These are phyloP conservation scores for Eulemur mongoz DNA, from an alignment of 2,797 vertebrate species.

Conservation along the genomic window DNA sequence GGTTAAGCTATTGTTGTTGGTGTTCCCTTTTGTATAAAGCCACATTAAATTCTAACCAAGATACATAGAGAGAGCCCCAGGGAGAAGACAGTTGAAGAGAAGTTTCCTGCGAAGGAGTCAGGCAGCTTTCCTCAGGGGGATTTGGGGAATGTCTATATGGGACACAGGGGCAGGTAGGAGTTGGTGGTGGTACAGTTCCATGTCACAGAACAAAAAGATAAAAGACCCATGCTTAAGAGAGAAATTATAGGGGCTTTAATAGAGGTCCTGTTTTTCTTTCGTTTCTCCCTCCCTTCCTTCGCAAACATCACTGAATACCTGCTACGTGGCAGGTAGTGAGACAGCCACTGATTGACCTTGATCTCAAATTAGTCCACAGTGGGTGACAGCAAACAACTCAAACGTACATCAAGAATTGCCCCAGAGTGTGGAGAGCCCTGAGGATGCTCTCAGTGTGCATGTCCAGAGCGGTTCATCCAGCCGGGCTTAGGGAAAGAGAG, in stretches of 20 bases:
- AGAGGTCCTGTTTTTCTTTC: not conserved
- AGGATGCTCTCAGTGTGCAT: not conserved
- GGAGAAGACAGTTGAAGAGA: not conserved
- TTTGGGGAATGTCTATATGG: accelerated
- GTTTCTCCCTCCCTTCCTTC: not conserved
- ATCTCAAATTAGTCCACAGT: not conserved
- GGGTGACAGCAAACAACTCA: not conserved
- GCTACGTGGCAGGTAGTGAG: not conserved
- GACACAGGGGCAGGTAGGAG: too few relatives aligned
- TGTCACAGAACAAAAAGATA: not conserved
- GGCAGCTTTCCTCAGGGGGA: not conserved
- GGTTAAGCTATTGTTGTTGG: not conserved
- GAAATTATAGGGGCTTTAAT: not conserved
- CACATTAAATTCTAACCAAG: not conserved
- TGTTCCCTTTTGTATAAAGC: not conserved
- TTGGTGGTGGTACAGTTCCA: not conserved
- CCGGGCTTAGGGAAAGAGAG: not conserved
- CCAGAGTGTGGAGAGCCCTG: too few relatives aligned
- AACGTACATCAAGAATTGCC: not conserved
- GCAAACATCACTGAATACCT: not conserved
- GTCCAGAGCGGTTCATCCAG: not conserved
- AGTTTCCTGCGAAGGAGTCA: not conserved
- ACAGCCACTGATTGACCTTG: not conserved
- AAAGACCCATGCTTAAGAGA: not conserved
- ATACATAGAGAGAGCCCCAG: accelerated